These are phyloP conservation scores for Ctenicera cuprea DNA, from an alignment of 2,888 invertebrate species.

Conservation along the genomic window DNA sequence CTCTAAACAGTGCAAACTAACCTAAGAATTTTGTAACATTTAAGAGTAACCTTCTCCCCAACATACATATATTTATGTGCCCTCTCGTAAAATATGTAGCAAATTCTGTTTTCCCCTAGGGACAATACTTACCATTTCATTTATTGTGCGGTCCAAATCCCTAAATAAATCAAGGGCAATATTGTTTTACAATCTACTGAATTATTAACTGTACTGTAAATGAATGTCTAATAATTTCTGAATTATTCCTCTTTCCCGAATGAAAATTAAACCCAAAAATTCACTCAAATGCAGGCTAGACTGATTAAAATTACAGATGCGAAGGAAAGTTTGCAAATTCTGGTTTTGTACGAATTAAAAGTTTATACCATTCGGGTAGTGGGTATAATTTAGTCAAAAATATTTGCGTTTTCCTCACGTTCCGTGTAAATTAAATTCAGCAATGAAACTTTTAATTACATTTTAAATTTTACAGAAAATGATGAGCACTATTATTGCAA, in stretches of 20 bases:
- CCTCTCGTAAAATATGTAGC: constrained; percentile 12
- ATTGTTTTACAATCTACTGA: neutral
- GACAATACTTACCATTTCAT: neutral
- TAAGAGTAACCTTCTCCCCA: no score
- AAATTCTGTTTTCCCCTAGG: constrained; percentile 6
- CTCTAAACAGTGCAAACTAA: no score
- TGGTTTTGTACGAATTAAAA: neutral
- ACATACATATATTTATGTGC: constrained; percentile 11
- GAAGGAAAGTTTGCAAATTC: neutral
- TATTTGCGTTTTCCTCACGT: neutral
- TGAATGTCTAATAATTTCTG: neutral
- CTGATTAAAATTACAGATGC: constrained; percentile 8
- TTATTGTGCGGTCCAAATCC: constrained; percentile 8
- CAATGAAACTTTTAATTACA: neutral
- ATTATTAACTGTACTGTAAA: neutral
- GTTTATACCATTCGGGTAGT: neutral
- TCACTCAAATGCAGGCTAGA: neutral
- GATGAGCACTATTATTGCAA: no score
- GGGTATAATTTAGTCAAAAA: neutral
- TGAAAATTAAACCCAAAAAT: neutral
- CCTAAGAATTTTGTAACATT: no score
- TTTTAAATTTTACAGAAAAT: neutral
- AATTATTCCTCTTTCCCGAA: neutral
- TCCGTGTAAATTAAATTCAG: neutral
- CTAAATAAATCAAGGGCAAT: neutral